Base-by-base conservation (phyloP, 2,888 invertebrate species). In the Polia nebulosa region DNA sequence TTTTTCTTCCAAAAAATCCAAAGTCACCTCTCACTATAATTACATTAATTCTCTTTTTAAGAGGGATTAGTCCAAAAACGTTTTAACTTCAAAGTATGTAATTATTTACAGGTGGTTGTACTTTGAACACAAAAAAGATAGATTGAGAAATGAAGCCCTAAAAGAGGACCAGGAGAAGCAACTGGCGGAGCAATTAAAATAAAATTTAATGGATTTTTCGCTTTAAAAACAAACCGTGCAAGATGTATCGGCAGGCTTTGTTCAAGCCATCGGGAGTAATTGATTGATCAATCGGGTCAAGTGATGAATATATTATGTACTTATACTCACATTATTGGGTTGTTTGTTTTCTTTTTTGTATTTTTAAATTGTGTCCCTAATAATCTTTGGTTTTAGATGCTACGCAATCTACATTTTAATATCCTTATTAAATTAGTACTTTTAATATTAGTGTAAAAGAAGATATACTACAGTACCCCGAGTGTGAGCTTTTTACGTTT, bases 91-190 rank as follows among this genome's bases (percentile, higher is more conserved):
- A 36, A 78, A 57, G 25, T 57, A 29, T 60, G 41, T 32, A 63
- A 52, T 72, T 74, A 62, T 63, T 92, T 94, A 62, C 92, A 97
- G 97, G 62, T 97, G 97, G 97, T 96, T 97, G 95, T 97, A 97
- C 88, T 95, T 96, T 77, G 97, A 97, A 87, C 97, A 97, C 64
- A 84, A 85, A 96, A 94, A 77, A 94, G 96, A 85, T 96, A 97
- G 81, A 90, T 87, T 77, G 90, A 90, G 80, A 56, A 74, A 66
- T 11, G 87, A 86, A 78, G 81, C 81, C 9, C 86, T 89, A 49
- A 89, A 89, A 84, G 72, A 86, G 75, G 91, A 90, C 61, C 89
- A 76, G 3, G 91, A 89, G 60, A 90, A 88, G 80, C 90, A 89
- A 76, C 85, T 76, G 13, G 32, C 57, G 1, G 58, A 56, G 15